These are phyloP conservation scores for Oreochromis spilurus DNA, from an alignment of 2,113 vertebrate genomes.

Conservation along the genomic window DNA sequence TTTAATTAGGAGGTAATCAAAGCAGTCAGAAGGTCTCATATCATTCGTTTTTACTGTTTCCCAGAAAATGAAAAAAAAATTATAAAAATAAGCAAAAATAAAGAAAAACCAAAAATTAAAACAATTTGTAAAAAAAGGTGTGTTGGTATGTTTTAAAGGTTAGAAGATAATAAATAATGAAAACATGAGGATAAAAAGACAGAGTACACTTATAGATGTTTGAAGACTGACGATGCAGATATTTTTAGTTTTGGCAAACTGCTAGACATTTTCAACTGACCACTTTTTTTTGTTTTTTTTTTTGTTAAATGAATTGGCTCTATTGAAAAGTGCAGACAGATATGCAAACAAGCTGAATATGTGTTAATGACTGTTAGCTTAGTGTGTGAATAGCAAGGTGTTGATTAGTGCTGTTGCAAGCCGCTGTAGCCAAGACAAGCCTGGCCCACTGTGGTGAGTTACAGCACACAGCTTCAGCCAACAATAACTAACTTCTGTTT, in stretches of 20 bases:
- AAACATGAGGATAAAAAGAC: neutral
- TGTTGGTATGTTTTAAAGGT: neutral
- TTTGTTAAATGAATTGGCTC: conserved; percentile 22
- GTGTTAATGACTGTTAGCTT: conserved; percentile 61
- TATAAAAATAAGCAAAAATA: accelerated
- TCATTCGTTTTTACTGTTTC: neutral
- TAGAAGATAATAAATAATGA: neutral
- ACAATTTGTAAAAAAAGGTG: neutral
- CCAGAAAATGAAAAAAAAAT: neutral
- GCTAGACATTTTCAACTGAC: neutral
- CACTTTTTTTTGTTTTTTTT: neutral
- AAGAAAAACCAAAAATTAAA: neutral
- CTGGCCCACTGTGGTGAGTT: conserved; percentile 26
- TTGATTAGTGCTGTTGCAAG: conserved; percentile 60
- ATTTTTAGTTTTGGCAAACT: neutral
- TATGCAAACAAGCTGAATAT: conserved; percentile 56
- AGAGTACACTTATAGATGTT: neutral
- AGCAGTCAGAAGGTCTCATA: neutral
- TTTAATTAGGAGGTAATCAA: neutral
- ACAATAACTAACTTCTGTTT: conserved; percentile 55
- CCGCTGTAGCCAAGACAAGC: conserved; percentile 35
- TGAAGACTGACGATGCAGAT: neutral
- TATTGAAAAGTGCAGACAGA: conserved; percentile 63
- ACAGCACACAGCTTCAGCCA: conserved; percentile 21
- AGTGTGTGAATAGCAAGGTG: conserved; percentile 61